phyloP scores from a whole-genome alignment of 2,888 invertebrate species.

The Latrodectus hesperus region DNA sequence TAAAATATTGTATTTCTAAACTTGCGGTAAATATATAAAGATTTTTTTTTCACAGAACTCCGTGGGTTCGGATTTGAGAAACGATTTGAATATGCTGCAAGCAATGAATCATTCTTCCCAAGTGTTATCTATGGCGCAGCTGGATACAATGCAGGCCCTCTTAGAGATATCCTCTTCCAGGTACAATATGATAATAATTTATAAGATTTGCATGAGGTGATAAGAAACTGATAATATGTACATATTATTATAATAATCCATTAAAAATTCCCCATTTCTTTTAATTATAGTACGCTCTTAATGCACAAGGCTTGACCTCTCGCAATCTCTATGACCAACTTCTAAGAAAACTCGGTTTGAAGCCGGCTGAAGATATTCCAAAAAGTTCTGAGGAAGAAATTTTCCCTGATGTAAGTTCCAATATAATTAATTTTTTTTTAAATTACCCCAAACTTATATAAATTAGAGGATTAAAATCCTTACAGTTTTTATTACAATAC shows the following conservation, averaged over 20 bases:
- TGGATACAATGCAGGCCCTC: slow-evolving; percentile 18
- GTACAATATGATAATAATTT: neutral
- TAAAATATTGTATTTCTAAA: too few species aligned
- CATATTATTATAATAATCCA: too few species aligned
- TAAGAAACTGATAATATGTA: too few species aligned
- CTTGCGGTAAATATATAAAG: too few species aligned
- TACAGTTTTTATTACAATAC: neutral
- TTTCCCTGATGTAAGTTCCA: slow-evolving; percentile 25
- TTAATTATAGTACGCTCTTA: slow-evolving; percentile 24
- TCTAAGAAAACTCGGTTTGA: neutral
- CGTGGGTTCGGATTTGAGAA: slow-evolving; percentile 30
- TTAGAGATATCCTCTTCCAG: slow-evolving; percentile 18
- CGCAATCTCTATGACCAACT: slow-evolving; percentile 2
- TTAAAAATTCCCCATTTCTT: neutral
- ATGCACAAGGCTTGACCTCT: slow-evolving; percentile 23
- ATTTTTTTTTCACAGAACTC: slow-evolving; percentile 25
- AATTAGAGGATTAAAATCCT: neutral
- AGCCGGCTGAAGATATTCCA: slow-evolving; percentile 23
- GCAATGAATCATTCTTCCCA: slow-evolving; percentile 50
- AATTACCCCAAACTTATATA: neutral
- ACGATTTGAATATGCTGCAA: slow-evolving; percentile 24
- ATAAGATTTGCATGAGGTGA: too few species aligned
- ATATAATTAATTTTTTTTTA: neutral
- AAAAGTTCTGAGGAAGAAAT: neutral
- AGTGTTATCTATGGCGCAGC: slow-evolving; percentile 19